phyloP scores from a whole-genome alignment of 1,140 invertebrate genomes.

The Aphis gossypii region DNA sequence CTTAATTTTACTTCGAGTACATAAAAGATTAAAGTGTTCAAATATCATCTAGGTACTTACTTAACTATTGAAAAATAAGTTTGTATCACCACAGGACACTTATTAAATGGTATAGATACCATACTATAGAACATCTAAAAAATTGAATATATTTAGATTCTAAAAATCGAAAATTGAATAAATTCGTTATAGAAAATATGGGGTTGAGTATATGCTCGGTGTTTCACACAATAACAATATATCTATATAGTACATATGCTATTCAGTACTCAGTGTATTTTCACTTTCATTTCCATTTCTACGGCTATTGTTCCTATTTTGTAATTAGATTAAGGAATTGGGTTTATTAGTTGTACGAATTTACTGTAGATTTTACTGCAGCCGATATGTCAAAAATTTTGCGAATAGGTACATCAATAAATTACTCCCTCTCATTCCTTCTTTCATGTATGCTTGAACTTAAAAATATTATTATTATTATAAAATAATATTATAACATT shows the following conservation, averaged over 20 bases:
- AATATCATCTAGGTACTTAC: too few relatives aligned
- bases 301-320: too few relatives aligned
- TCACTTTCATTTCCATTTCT: too few relatives aligned
- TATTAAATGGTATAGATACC: not conserved
- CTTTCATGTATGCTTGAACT: not conserved
- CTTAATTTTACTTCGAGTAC: too few relatives aligned
- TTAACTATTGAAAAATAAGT: not conserved
- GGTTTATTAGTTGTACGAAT: not conserved
- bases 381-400: not conserved
- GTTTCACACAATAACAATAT: too few relatives aligned
- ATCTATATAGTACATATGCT: too few relatives aligned
- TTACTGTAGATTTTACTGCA: not conserved
- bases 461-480: not conserved
- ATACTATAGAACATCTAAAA: not conserved
- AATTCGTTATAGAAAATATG: not conserved
- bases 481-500: conserved; percentile 2
- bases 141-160: too few relatives aligned
- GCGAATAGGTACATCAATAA: not conserved
- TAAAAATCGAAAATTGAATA: not conserved
- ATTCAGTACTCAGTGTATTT: too few relatives aligned
- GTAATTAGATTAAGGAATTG: too few relatives aligned
- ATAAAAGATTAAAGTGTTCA: too few relatives aligned
- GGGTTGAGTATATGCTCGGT: not conserved
- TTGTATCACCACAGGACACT: not conserved
- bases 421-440: not conserved